Evolutionary conservation across 2,888 invertebrate genomes (phyloP), one percentile per base, ranked within the genome.

Genomic region (Sarcophaga carnaria): DNA sequence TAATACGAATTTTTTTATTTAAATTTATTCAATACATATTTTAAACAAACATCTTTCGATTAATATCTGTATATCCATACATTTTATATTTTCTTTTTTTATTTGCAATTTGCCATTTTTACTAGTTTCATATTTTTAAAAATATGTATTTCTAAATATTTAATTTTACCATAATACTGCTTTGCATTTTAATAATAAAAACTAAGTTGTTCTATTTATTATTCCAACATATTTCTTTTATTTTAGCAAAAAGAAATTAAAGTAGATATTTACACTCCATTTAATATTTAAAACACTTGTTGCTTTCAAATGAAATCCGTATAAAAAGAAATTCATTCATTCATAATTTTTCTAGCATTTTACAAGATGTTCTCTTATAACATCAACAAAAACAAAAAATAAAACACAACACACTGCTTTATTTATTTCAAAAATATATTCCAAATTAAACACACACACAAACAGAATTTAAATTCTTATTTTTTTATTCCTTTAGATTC

Each of bases 231-330:
- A 37, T 70, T 45, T 63, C 54, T n/a, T 5, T 59, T 45, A 62
- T 22, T 62, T n/a, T 62, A 17, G 14, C 59, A n/a, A 17, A 59
- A 25, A 66, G 22, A 17, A 60, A 67, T 66, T 70, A 10, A 62
- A 66, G 71, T 47, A 47, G 49, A 49, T 67, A 20, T 76, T 76
- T 76, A n/a, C 84, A 76, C 75, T 27, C 69, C 80, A 84, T 83
- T 83, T 63, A 83, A 63, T 79, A 63, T 70, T 54, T 25, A 74
- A 22, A 82, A 54, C 76, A 70, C 64, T 80, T 67, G 12, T 22
- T 17, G 8, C 47, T 70, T 75, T 64, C 25, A 63, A 64, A 25
- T 63, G 54, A 64, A 74, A 37, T 10, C 2, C 37, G 8, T 37
- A 37, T 0, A 10, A 37, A 37, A 37, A 10, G 1, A 37, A 37